phyloP scores from a whole-genome alignment of 2,888 invertebrate species.

The Capitulum mitella region DNA sequence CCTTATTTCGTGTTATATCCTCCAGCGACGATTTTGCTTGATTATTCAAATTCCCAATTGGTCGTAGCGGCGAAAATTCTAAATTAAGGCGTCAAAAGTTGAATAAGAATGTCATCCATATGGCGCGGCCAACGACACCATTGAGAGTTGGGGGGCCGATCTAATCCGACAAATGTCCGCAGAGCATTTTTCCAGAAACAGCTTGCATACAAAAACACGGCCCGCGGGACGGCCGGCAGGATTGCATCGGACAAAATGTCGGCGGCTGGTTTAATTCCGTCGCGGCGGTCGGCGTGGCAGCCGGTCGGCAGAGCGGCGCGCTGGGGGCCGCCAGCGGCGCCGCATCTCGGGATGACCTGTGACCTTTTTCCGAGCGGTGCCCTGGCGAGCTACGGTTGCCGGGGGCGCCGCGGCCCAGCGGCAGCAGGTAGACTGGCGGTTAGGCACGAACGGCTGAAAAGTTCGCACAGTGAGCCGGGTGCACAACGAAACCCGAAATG shows the following conservation, averaged over 20 bases:
- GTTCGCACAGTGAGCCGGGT: no score
- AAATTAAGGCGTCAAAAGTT: constrained; percentile 21
- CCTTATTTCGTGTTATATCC: constrained; percentile 22
- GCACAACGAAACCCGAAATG: no score
- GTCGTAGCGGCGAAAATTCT: constrained; percentile 17
- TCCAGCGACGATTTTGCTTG: constrained; percentile 2
- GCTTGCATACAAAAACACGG: constrained; percentile 14
- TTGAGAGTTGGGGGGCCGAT: constrained; percentile 4
- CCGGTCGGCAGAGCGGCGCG: no score
- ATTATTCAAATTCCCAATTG: constrained; percentile 24
- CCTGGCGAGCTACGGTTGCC: no score
- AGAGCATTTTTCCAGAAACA: neutral
- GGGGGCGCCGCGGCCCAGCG: no score
- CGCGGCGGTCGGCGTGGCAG: neutral
- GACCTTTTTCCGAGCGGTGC: no score
- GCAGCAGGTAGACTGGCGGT: no score
- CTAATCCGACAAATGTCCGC: constrained; percentile 10
- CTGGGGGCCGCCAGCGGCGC: no score
- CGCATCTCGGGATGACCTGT: no score
- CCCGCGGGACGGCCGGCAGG: neutral
- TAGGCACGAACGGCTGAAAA: no score
- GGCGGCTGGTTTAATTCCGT: neutral
- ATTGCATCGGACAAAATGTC: neutral
- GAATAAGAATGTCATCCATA: constrained; percentile 25
- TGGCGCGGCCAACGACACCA: neutral